Evolutionary conservation across 2,113 vertebrate species (phyloP), one percentile per base, ranked within the genome.

Genomic region (Daboia siamensis): DNA sequence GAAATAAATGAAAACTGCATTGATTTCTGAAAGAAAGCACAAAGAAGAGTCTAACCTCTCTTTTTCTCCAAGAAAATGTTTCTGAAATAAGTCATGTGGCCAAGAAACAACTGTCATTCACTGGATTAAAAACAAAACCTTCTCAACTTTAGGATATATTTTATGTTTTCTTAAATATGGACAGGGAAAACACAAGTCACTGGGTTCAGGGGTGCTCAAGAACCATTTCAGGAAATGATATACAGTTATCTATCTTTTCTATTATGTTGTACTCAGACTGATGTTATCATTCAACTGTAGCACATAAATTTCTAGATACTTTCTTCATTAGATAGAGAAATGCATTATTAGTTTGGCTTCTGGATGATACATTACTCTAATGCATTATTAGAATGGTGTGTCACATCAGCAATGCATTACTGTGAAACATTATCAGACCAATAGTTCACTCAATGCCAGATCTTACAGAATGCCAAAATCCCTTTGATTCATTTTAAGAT

Each of bases 331-430:
- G 95, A 87, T 74, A 94, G 94, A 95, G 95, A 89, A 95, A 96
- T 95, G 95, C 94, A 94, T 96, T 97, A 96, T 96, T 97, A 95
- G 95, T 94, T 96, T 94, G 96, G 96, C 96, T 96, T 95, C 95
- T 95, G 95, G 94, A 94, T 97, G 97, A 98, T 97, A 96, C 97
- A 97, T 96, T 96, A 96, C 95, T 93, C 96, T 96, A 97, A 97
- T 97, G 96, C 93, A 96, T 97, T 97, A 97, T 97, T 97, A 97
- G 95, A 96, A 96, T 95, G 96, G 97, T 96, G 96, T 96, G 96
- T 96, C 97, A 94, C 95, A 93, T 92, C 86, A 92, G 95, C 95
- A 97, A 97, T 97, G 90, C 92, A 97, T 96, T 94, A 95, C 96
- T 95, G 92, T 95, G 95, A 88, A 97, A 95, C 94, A 96, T 97